Conservation (phyloP, 2,888 invertebrate genomes). For the Nymphalis polychloros region DNA sequence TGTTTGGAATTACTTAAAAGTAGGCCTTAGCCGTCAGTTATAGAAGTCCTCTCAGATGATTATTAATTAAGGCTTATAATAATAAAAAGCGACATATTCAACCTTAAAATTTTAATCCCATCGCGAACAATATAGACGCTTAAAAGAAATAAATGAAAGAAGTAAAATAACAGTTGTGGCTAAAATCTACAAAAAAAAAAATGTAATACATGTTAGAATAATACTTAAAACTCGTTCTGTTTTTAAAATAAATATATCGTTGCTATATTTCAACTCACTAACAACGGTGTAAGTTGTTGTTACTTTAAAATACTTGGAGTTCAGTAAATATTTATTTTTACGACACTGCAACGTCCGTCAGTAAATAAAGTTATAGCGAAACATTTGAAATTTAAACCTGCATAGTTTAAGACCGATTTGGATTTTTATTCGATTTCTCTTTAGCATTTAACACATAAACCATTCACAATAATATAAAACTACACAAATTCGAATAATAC, state of each 20-base stretch:
- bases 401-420: too few species aligned
- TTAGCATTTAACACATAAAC: too few species aligned
- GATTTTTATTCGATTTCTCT: too few species aligned
- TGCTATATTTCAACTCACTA: neutral
- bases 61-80: too few species aligned
- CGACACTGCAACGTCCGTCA: conserved; percentile 1
- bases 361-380: conserved; percentile 15
- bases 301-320: neutral
- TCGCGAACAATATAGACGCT: neutral
- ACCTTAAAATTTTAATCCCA: too few species aligned
- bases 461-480: too few species aligned
- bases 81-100: too few species aligned
- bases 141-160: neutral
- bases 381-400: too few species aligned
- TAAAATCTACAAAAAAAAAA: neutral
- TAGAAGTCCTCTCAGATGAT: too few species aligned
- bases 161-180: neutral
- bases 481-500: too few species aligned
- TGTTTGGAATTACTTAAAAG: too few species aligned
- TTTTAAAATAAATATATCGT: neutral
- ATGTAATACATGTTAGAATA: neutral
- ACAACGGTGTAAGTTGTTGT: neutral
- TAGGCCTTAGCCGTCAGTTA: too few species aligned
- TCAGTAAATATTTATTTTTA: neutral
- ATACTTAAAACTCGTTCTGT: neutral